Base-by-base conservation (phyloP, 2,113 vertebrate genomes). In the Menura novaehollandiae region DNA sequence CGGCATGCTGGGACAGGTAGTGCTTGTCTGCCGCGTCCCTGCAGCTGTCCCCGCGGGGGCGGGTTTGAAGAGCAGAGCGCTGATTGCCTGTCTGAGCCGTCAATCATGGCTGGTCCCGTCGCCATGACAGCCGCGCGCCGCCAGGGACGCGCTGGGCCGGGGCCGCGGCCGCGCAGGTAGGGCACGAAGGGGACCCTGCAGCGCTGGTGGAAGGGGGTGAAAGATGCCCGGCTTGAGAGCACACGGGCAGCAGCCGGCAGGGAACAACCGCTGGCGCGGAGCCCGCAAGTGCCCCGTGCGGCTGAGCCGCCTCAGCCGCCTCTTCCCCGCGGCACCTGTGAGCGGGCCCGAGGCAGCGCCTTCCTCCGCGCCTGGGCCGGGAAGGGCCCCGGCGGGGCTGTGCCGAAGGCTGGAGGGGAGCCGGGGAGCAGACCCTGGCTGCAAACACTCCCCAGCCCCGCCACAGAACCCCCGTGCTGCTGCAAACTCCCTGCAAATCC, bases 11-110 rank as follows among this genome's bases (percentile, higher is more conserved):
- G 96, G 85, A 66, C 0, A 0, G 10, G 81, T 71, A 88, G 91
- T 92, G 62, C 47, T 22, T 2, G 3, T 0, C 32, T 4, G 13
- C 17, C 1, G 2, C 12, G 0, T 0, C 33, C 6, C 18, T 0
- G 17, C 8, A 0, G 13, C 55, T 1, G 15, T 21, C 7, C 6
- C 24, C 7, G 10, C 8, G 18, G 37, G 72, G 91, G 84, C 43
- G 83, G 95, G 88, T 1, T 17, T 21, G 16, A 24, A 35, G 37
- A 3, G 15, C 43, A 7, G 66, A 59, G 49, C 43, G n/a, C 27
- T 44, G 39, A 86, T 76, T 97, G 84, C 20, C 52, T 44, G 27
- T 1, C 5, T 27, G 26, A 20, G 24, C 2, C 30, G 77, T 66
- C 96, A 71, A 22, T 95, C 94, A 35, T 2, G 11, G 9, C 16